phyloP scores from a whole-genome alignment of 37 sponge, comb jelly and placozoan species.

The Ephydatia muelleri region DNA sequence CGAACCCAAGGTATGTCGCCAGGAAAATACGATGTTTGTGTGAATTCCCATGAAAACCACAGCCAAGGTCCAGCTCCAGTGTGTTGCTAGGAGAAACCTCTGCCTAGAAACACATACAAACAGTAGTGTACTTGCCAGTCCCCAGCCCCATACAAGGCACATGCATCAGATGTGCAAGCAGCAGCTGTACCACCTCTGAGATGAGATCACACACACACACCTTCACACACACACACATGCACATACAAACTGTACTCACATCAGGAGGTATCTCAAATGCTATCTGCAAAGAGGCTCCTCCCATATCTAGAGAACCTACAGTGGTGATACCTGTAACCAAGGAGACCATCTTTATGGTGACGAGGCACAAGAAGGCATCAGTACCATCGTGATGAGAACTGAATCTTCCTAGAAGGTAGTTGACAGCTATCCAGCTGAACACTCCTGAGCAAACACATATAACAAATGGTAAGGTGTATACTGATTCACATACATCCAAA shows the following conservation, averaged over 20 bases:
- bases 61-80: conserved; percentile 80
- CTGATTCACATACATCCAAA: background rate
- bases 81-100: conserved; percentile 29
- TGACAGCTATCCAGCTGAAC: conserved; percentile 94
- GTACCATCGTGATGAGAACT: conserved; percentile 5
- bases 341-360: background rate
- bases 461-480: background rate
- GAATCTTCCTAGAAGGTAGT: conserved; percentile 81
- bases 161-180: background rate
- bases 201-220: background rate
- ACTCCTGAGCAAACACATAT: conserved; percentile 53
- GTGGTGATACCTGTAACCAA: conserved; percentile 33
- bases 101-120: conserved; percentile 17
- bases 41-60: conserved; percentile 50
- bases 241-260: conserved; percentile 15
- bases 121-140: background rate
- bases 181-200: background rate
- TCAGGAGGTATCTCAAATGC: conserved; percentile 81
- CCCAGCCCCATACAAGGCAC: background rate
- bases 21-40: conserved; percentile 84
- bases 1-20: conserved; percentile 85
- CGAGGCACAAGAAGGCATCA: background rate
- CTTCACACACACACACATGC: background rate
- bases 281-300: conserved; percentile 90
- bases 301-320: conserved; percentile 92